These are phyloP conservation scores for Leptodirus hochenwartii DNA, from an alignment of 2,888 invertebrate species.

Conservation along the genomic window DNA sequence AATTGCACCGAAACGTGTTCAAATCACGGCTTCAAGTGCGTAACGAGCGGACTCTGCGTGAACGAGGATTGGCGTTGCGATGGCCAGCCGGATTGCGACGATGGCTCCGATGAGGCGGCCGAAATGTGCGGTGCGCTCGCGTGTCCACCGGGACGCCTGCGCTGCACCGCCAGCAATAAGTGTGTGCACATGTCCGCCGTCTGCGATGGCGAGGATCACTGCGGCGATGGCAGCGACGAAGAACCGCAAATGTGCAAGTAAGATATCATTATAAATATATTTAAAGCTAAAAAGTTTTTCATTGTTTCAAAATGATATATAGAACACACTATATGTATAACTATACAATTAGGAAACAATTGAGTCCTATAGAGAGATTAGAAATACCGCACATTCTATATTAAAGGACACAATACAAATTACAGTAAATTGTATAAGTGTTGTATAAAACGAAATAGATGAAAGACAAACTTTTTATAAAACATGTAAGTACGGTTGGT, in stretches of 20 bases:
- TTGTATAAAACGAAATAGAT: too few relatives aligned
- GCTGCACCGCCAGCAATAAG: constrained; percentile 23
- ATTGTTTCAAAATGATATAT: too few relatives aligned
- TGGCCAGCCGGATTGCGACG: constrained; percentile 41
- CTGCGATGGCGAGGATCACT: constrained; percentile 61
- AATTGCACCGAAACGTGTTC: constrained; percentile 42
- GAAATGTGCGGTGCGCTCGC: constrained; percentile 23
- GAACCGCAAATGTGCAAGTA: constrained; percentile 26
- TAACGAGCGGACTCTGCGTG: constrained; percentile 32
- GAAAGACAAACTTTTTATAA: too few relatives aligned
- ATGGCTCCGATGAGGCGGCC: constrained; percentile 36
- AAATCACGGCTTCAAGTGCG: constrained; percentile 28
- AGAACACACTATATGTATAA: too few relatives aligned
- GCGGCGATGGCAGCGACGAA: constrained; percentile 49
- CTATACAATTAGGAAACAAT: too few relatives aligned
- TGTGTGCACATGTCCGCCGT: constrained; percentile 23
- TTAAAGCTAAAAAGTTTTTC: too few relatives aligned
- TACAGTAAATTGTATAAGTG: too few relatives aligned
- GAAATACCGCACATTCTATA: too few relatives aligned
- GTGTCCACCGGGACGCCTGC: constrained; percentile 28
- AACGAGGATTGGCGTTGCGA: constrained; percentile 44
- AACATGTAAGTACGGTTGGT: too few relatives aligned
- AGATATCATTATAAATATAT: too few relatives aligned
- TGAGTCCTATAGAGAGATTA: too few relatives aligned
- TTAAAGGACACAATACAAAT: too few relatives aligned